Percentiles rank a stretch among this genome's conserved stretches.
Evolutionary conservation across 1,140 invertebrate genomes (phyloP).

Genomic region (Phenacoccus solenopsis): DNA sequence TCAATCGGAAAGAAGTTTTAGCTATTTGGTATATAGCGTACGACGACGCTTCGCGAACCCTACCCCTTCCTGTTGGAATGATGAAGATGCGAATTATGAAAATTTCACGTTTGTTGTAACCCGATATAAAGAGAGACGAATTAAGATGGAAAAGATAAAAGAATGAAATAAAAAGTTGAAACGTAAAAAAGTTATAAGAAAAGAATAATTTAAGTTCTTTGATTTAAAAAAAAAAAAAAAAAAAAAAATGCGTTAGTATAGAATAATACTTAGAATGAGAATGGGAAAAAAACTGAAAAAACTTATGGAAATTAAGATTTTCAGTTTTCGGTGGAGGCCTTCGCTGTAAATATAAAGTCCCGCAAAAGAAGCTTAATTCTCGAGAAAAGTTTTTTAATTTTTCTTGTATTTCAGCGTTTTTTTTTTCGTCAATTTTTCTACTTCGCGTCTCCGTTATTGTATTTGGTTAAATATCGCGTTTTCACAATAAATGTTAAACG

Average conservation of each 20-base stretch:
- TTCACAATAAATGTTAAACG: neutral
- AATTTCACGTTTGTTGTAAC: neutral
- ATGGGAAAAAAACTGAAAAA: neutral
- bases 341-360: neutral
- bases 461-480: too few species aligned
- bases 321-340: neutral
- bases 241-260: neutral
- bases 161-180: neutral
- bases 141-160: neutral
- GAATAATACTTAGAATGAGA: too few species aligned
- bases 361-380: neutral
- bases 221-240: neutral
- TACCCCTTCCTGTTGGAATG: too few species aligned
- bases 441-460: neutral
- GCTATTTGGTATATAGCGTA: too few species aligned
- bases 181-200: neutral
- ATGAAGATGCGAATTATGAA: slow-evolving; percentile 2
- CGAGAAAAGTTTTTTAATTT: neutral
- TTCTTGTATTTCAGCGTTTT: neutral
- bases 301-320: slow-evolving; percentile 3
- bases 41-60: too few species aligned
- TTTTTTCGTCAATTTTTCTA: neutral
- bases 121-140: neutral
- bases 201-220: neutral
- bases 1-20: too few species aligned